Evolutionary conservation across 2,113 vertebrate species (phyloP), one percentile per base, ranked within the genome.

Genomic region (Heteronetta atricapilla): DNA sequence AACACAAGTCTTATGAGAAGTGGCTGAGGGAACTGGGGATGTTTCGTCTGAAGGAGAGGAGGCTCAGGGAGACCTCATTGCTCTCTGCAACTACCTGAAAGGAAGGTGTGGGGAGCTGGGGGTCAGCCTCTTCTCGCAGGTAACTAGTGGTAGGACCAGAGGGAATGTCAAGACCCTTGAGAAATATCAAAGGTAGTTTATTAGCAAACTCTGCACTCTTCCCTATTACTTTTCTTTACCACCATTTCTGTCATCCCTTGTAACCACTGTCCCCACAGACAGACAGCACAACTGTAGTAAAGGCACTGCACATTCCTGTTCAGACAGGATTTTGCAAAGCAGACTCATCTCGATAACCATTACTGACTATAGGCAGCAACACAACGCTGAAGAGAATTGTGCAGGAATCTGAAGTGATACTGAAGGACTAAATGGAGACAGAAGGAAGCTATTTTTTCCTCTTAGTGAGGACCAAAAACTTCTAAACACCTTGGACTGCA

Each of bases 281-380:
- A 33, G n/a, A 31, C 44, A 75, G 28, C 1, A 1, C 2, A 7
- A 38, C 50, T 69, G 2, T 11, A n/a, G 3, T 5, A 25, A 48
- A 28, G 83, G 56, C 21, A 46, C 64, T 14, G 34, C 44, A 46
- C 3, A 2, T 16, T 69, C 68, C 74, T 69, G 4, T n/a, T 75
- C 86, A 36, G 74, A 12, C 33, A 69, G 38, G 25, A 40, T 68
- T n/a, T 22, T 16, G 11, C 82, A 60, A n/a, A 42, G 33, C 28
- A 26, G 23, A 1, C 18, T 31, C 31, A 50, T 9, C 46, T n/a
- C 46, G 29, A 13, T 4, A 60, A 29, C 4, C 56, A 55, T 36
- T 25, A 12, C 25, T 22, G 23, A 56, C 33, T 23, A 31, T 36
- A 19, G 19, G 5, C 38, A 67, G 44, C 19, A 70, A 55, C 2